phyloP scores from a whole-genome alignment of 1,140 invertebrate genomes.

The Palaemon carinicauda region DNA sequence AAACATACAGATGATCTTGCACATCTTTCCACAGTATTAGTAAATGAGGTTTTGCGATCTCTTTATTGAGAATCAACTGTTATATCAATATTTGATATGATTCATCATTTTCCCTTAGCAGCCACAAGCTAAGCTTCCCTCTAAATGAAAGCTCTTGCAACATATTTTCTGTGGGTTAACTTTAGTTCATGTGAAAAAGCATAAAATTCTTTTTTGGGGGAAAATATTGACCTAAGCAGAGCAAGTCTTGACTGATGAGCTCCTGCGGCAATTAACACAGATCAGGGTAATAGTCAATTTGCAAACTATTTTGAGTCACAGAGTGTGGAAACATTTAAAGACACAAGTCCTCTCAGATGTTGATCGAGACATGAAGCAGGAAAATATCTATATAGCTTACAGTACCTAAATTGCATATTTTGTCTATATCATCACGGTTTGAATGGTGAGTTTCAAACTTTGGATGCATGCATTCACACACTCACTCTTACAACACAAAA shows the following conservation, averaged over 20 bases:
- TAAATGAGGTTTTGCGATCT: slow-evolving; percentile 22
- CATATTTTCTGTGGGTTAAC: background rate
- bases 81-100: slow-evolving; percentile 38
- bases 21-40: slow-evolving; percentile 9
- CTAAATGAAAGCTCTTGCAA: slow-evolving; percentile 17
- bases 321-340: slow-evolving; percentile 34
- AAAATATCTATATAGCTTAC: slow-evolving; percentile 56
- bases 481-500: slow-evolving; percentile 26
- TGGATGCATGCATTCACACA: slow-evolving; percentile 26
- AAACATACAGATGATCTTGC: background rate
- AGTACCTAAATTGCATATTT: slow-evolving; percentile 49
- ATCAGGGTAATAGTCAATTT: slow-evolving; percentile 20
- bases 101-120: slow-evolving; percentile 27
- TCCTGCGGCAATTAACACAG: slow-evolving; percentile 14
- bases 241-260: slow-evolving; percentile 35
- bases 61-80: slow-evolving; percentile 19
- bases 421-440: slow-evolving; percentile 41
- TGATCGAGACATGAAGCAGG: slow-evolving; percentile 43
- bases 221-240: slow-evolving; percentile 28
- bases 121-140: slow-evolving; percentile 47
- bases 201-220: slow-evolving; percentile 18
- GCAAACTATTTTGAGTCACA: slow-evolving; percentile 34
- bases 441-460: slow-evolving; percentile 14
- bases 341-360: slow-evolving; percentile 41
- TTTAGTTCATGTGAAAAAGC: background rate